Conservation (phyloP, 2,797 vertebrate genomes). For the Spinus pinus region DNA sequence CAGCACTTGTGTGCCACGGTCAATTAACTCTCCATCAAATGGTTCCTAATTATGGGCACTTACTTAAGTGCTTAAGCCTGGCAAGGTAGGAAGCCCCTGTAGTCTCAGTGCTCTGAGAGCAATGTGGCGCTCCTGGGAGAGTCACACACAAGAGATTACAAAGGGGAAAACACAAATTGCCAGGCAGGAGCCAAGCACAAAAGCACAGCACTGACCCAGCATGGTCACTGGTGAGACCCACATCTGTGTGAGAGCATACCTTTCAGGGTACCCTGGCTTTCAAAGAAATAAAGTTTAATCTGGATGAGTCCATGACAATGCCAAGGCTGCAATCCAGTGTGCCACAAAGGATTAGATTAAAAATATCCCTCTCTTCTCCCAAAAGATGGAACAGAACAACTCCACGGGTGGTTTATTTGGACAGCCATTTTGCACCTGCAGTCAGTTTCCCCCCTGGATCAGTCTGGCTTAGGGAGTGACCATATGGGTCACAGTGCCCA, state of each 20-base stretch:
- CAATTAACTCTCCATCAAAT: not conserved
- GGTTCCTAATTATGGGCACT: not conserved
- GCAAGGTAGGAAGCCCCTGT: not conserved
- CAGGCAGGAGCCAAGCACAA: not conserved
- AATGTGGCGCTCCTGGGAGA: not conserved
- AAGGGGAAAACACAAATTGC: not conserved
- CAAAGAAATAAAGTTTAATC: not conserved
- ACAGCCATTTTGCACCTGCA: not conserved
- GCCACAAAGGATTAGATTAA: not conserved
- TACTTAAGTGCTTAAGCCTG: not conserved
- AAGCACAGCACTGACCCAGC: not conserved
- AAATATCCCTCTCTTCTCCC: not conserved
- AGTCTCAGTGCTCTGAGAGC: not conserved
- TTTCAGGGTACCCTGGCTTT: not conserved
- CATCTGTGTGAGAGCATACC: accelerated
- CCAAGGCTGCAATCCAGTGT: not conserved
- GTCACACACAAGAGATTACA: not conserved
- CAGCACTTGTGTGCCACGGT: not conserved
- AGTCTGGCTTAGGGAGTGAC: not conserved
- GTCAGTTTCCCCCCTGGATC: not conserved
- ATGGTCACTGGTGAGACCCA: not conserved
- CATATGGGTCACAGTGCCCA: not conserved
- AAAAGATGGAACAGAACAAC: not conserved
- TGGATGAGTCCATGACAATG: not conserved
- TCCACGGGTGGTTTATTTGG: not conserved